Conservation (phyloP, 2,888 invertebrate genomes). For the Opisthograptis luteolata region DNA sequence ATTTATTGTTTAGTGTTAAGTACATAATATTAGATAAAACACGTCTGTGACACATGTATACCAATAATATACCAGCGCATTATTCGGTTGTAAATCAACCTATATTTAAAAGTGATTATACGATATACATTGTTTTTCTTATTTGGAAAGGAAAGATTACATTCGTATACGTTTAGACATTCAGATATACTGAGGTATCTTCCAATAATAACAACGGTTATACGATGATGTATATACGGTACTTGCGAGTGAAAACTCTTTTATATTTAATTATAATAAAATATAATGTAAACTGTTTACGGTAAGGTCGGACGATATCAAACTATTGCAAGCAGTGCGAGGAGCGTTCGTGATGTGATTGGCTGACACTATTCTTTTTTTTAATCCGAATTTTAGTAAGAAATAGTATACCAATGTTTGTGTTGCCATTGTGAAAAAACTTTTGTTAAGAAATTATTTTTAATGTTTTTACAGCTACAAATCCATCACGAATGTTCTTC, state of each 20-base stretch:
- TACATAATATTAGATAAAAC: constrained; percentile 71
- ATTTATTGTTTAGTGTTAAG: constrained; percentile 84
- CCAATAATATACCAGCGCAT: constrained; percentile 78
- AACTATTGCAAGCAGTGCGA: constrained; percentile 42
- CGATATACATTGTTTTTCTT: constrained; percentile 71
- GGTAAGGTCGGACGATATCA: constrained; percentile 75
- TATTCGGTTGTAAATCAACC: constrained; percentile 68
- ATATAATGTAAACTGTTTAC: constrained; percentile 79
- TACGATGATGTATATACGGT: constrained; percentile 81
- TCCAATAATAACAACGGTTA: constrained; percentile 79
- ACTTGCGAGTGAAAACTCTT: constrained; percentile 77
- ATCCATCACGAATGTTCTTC: constrained; percentile 48
- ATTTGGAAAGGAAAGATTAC: constrained; percentile 81
- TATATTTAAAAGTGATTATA: constrained; percentile 73
- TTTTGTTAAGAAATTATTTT: too few relatives aligned
- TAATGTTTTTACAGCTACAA: constrained; percentile 38
- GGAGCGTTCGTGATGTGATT: constrained; percentile 47
- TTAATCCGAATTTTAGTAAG: constrained; percentile 9
- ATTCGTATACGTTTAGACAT: constrained; percentile 89
- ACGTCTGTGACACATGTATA: constrained; percentile 81
- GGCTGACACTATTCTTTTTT: neutral
- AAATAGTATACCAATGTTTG: constrained; percentile 4
- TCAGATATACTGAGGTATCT: constrained; percentile 72
- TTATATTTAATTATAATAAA: constrained; percentile 77
- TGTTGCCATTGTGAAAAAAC: constrained; percentile 32